Conservation (phyloP, 2,113 vertebrate species). For the Gadus macrocephalus region DNA sequence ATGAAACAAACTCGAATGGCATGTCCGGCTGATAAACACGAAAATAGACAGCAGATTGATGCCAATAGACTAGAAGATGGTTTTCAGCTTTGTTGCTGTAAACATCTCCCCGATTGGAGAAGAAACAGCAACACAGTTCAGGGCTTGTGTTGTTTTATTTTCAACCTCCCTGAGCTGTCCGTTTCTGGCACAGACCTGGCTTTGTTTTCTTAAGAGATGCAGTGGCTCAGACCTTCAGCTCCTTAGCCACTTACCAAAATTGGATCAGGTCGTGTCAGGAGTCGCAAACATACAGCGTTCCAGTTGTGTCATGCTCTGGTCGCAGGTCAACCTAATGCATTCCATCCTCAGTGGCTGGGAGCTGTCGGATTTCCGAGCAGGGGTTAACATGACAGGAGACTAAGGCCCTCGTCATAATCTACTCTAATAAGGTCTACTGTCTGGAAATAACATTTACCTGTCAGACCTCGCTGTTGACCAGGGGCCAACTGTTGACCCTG, state of each 20-base stretch:
- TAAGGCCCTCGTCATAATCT: too few relatives aligned
- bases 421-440: too few relatives aligned
- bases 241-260: slow-evolving; percentile 33
- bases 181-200: background rate
- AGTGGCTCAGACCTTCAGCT: slow-evolving; percentile 14
- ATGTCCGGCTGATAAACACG: slow-evolving; percentile 51
- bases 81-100: slow-evolving; percentile 5
- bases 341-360: background rate
- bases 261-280: slow-evolving; percentile 33
- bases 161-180: background rate
- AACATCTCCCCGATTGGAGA: background rate
- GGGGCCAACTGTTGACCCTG: too few relatives aligned
- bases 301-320: slow-evolving; percentile 38
- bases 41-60: slow-evolving; percentile 16
- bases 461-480: too few relatives aligned
- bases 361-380: too few relatives aligned
- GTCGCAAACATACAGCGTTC: slow-evolving; percentile 28
- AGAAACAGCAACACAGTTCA: background rate
- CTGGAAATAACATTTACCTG: too few relatives aligned
- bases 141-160: slow-evolving; percentile 2
- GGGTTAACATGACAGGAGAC: too few relatives aligned
- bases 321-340: slow-evolving; percentile 43
- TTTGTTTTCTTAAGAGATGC: slow-evolving; percentile 6
- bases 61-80: slow-evolving; percentile 18
- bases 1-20: slow-evolving; percentile 61